phyloP scores from a whole-genome alignment of 2,888 invertebrate species.

The Hermaeophaga mercurialis region DNA sequence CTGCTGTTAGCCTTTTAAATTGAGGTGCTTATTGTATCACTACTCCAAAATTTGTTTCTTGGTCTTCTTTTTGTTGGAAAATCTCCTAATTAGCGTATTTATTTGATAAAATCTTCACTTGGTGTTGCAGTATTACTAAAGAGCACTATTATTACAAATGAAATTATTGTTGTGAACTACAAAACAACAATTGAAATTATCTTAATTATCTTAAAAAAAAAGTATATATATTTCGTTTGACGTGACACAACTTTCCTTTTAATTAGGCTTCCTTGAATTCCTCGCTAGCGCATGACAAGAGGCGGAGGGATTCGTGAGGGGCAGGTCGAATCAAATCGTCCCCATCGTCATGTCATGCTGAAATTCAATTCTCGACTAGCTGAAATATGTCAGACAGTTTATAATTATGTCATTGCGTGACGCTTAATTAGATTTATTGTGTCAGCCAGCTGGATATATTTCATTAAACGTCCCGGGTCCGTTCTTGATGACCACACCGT shows the following conservation, averaged over 20 bases:
- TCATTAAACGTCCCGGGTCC: constrained; percentile 32
- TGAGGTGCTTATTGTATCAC: too few relatives aligned
- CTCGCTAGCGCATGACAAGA: not conserved
- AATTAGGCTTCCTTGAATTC: constrained; percentile 17
- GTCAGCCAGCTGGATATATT: constrained; percentile 39
- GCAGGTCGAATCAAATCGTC: constrained; percentile 21
- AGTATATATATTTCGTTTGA: constrained; percentile 5
- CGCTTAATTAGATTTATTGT: constrained; percentile 44
- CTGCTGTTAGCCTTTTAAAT: too few relatives aligned
- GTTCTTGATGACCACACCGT: constrained; percentile 26
- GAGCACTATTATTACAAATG: too few relatives aligned
- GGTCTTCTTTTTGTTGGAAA: too few relatives aligned
- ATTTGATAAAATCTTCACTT: too few relatives aligned
- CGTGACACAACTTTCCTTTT: constrained; percentile 16
- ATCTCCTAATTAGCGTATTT: too few relatives aligned
- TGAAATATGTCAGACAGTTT: constrained; percentile 41
- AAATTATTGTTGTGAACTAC: too few relatives aligned
- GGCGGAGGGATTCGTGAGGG: not conserved
- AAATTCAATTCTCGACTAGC: constrained; percentile 39
- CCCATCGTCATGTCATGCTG: constrained; percentile 33
- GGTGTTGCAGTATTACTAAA: too few relatives aligned
- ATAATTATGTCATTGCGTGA: constrained; percentile 42
- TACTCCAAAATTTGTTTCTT: too few relatives aligned
- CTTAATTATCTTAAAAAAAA: too few relatives aligned
- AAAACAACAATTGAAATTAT: too few relatives aligned